Percentiles rank a stretch among this genome's conserved stretches.
These are phyloP conservation scores for Tetranychus piercei DNA, from an alignment of 2,888 invertebrate species.

Conservation along the genomic window DNA sequence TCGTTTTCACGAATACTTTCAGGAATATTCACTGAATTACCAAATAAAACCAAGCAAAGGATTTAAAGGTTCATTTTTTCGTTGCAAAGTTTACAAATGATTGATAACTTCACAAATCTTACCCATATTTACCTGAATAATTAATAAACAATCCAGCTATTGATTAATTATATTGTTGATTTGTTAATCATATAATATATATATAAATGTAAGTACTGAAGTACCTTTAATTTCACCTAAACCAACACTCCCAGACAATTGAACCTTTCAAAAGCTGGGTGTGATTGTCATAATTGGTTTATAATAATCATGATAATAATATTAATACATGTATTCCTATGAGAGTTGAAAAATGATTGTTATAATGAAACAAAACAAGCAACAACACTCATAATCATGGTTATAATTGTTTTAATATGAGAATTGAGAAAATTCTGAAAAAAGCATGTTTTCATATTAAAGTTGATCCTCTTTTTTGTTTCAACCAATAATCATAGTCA, in stretches of 20 bases:
- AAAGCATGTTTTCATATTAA: too few species aligned
- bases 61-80: too few species aligned
- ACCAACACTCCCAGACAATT: not conserved
- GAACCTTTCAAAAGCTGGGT: not conserved
- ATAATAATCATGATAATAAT: not conserved
- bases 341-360: not conserved
- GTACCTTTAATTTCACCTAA: not conserved
- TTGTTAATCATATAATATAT: not conserved
- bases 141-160: not conserved
- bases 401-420: too few species aligned
- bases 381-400: too few species aligned
- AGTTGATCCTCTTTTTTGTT: too few species aligned
- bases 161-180: not conserved
- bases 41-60: too few species aligned
- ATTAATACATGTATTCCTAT: not conserved
- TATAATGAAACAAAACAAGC: not conserved
- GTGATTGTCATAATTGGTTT: conserved; percentile 1
- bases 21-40: too few species aligned
- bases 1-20: too few species aligned
- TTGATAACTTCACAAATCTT: too few species aligned
- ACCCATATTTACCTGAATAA: not conserved
- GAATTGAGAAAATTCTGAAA: too few species aligned
- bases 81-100: too few species aligned
- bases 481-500: too few species aligned
- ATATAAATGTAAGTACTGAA: not conserved